A percentile compares a stretch with the other conserved stretches of the same genome.
Evolutionary conservation across 2,113 vertebrate genomes (phyloP).

Genomic region (Tinamus guttatus): DNA sequence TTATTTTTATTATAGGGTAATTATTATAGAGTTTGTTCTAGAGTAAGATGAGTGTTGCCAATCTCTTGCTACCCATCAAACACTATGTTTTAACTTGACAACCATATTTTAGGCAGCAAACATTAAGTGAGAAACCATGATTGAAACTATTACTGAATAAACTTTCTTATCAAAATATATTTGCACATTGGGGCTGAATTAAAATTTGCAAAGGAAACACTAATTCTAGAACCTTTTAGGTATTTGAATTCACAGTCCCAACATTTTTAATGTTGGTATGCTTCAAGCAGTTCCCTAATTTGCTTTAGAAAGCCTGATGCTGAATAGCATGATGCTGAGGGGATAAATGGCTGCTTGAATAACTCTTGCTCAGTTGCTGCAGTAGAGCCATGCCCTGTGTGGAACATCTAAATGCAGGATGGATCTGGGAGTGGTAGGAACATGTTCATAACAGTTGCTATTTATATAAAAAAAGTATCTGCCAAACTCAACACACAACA

Average conservation of each 20-base stretch:
- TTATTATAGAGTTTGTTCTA: not conserved
- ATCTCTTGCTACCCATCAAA: not conserved
- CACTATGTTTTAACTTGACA: not conserved
- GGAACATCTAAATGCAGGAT: not conserved
- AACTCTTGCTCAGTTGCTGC: not conserved
- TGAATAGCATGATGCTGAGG: not conserved
- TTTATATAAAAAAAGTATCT: not conserved
- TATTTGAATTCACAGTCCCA: not conserved
- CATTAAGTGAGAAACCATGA: not conserved
- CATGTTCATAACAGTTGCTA: not conserved
- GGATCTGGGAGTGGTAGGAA: not conserved
- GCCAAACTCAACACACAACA: not conserved
- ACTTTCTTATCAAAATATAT: not conserved
- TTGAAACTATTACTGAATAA: not conserved
- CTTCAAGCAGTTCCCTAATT: not conserved
- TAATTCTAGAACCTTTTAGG: not conserved
- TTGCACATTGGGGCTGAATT: not conserved
- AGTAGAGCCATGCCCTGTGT: fast-evolving
- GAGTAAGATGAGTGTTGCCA: not conserved
- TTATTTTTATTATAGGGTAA: too few species aligned
- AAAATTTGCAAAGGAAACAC: not conserved
- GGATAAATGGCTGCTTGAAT: not conserved
- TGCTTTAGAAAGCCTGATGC: not conserved
- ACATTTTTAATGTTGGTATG: not conserved
- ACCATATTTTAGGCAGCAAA: not conserved